These are phyloP conservation scores for Ophioninae sp. DNA, from an alignment of 2,888 invertebrate genomes.

Conservation along the genomic window DNA sequence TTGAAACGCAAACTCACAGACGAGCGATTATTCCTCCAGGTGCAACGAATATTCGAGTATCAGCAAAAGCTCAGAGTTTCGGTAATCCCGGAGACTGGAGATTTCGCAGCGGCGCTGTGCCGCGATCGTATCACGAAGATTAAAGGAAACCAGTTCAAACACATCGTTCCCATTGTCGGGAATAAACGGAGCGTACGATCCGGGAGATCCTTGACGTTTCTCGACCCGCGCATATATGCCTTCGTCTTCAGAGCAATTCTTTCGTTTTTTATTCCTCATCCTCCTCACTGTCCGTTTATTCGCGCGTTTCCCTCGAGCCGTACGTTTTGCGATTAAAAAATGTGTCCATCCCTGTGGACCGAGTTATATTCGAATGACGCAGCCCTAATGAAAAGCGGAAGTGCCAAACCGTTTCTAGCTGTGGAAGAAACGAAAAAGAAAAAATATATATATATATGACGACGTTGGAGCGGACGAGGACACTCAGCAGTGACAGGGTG, in stretches of 20 bases:
- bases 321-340: constrained; percentile 28
- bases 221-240: background rate
- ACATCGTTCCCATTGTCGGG: background rate
- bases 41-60: background rate
- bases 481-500: constrained; percentile 29
- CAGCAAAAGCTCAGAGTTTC: background rate
- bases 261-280: background rate
- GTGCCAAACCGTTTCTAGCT: constrained; percentile 50
- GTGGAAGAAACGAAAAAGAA: constrained; percentile 24
- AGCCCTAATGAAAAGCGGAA: constrained; percentile 59
- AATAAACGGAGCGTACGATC: background rate
- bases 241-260: constrained; percentile 9
- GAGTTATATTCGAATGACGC: constrained; percentile 46
- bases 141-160: constrained; percentile 3
- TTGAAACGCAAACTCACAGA: background rate
- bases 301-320: constrained; percentile 15
- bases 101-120: background rate
- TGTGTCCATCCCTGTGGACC: constrained; percentile 36
- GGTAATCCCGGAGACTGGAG: background rate
- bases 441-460: background rate
- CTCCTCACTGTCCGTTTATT: constrained; percentile 22
- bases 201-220: background rate
- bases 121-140: constrained; percentile 2
- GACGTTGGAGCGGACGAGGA: constrained; percentile 46
- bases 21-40: background rate